Evolutionary conservation across 2,113 vertebrate genomes (phyloP).

Genomic region (Rattus rattus): DNA sequence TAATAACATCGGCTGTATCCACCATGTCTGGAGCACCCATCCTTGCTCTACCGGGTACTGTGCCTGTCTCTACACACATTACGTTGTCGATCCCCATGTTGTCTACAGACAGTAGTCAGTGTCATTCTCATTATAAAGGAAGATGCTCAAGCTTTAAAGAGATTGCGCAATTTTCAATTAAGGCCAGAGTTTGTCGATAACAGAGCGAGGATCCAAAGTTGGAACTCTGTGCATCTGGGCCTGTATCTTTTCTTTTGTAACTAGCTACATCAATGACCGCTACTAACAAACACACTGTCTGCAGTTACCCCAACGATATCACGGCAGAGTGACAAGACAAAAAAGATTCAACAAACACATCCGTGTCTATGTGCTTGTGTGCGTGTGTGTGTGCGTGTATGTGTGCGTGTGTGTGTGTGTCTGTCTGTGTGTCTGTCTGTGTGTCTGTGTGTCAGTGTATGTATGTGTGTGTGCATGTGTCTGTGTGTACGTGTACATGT

Average conservation of each 20-base stretch:
- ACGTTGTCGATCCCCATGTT: not conserved
- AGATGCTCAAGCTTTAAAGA: not conserved
- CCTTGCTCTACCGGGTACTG: not conserved
- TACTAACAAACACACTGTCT: not conserved
- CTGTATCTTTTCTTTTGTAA: not conserved
- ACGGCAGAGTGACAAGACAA: not conserved
- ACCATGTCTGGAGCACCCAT: not conserved
- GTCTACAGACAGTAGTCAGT: not conserved
- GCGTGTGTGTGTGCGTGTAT: not conserved
- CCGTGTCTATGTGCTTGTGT: too few species aligned
- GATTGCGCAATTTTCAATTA: not conserved
- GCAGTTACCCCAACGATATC: not conserved
- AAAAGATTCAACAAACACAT: not conserved
- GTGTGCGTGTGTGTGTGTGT: not conserved
- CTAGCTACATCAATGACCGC: not conserved
- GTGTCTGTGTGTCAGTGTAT: not conserved
- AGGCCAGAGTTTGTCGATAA: not conserved
- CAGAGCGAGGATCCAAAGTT: not conserved
- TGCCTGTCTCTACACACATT: not conserved
- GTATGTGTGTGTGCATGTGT: not conserved
- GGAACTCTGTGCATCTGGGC: not conserved
- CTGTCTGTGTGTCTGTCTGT: not conserved
- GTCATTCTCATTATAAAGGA: not conserved
- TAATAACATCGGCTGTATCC: not conserved
- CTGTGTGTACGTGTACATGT: too few species aligned